These are phyloP conservation scores for Hemicentrotus pulcherrimus DNA, from an alignment of 35 echinoderm and acorn worm species.

Conservation along the genomic window DNA sequence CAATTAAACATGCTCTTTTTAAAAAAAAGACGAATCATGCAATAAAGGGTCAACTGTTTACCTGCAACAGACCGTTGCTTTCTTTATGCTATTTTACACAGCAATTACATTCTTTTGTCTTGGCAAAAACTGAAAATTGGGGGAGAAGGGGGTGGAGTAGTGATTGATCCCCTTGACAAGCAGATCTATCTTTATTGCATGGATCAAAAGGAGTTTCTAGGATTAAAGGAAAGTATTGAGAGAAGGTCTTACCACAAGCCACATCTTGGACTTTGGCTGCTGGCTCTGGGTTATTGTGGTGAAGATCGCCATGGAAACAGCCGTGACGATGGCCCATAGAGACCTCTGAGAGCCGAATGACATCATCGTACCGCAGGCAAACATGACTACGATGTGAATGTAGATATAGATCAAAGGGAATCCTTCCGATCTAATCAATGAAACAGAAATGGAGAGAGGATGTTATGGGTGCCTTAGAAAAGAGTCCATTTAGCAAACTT, in stretches of 20 bases:
- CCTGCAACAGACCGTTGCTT: too few species aligned
- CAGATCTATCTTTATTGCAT: not conserved
- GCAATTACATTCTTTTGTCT: too few species aligned
- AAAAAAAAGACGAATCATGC: too few species aligned
- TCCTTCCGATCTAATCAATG: slow-evolving; percentile 10
- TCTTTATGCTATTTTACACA: too few species aligned
- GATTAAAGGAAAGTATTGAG: too few species aligned
- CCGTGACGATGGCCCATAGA: slow-evolving; percentile 18
- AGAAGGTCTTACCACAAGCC: slow-evolving; percentile 2
- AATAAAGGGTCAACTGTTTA: too few species aligned
- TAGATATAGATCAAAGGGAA: slow-evolving; percentile 16
- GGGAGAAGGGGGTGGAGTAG: too few species aligned
- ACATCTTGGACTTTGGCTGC: not conserved
- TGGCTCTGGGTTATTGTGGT: slow-evolving; percentile 36
- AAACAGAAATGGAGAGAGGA: not conserved
- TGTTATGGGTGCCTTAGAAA: not conserved
- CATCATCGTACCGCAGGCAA: slow-evolving; percentile 39
- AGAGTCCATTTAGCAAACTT: too few species aligned
- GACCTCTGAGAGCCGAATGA: slow-evolving; percentile 31
- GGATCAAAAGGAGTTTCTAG: too few species aligned
- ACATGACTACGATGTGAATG: slow-evolving; percentile 25
- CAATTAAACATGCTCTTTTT: too few species aligned
- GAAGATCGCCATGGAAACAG: slow-evolving; percentile 39
- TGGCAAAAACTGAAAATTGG: too few species aligned
- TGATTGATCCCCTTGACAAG: not conserved